Evolutionary conservation across 2,888 invertebrate species (phyloP).

Genomic region (Cyclophora punctaria): DNA sequence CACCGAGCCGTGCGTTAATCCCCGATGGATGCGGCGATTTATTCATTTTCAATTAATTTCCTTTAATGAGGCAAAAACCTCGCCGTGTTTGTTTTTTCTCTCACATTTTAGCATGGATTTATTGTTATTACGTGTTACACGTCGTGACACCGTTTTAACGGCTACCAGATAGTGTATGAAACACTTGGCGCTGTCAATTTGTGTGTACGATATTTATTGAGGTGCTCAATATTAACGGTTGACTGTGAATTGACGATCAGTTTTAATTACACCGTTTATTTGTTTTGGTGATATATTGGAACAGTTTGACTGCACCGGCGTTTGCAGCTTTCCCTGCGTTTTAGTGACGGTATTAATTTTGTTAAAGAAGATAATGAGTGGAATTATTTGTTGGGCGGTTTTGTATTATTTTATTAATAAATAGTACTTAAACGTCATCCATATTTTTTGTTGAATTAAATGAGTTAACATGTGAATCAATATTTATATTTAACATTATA

Average conservation of each 20-base stretch:
- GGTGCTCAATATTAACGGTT: too few species aligned
- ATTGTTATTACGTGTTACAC: background rate
- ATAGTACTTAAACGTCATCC: too few species aligned
- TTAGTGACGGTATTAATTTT: constrained; percentile 9
- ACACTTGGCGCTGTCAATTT: too few species aligned
- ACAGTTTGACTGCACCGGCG: background rate
- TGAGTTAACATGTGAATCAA: too few species aligned
- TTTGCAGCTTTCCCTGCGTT: constrained; percentile 6
- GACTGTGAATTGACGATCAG: too few species aligned
- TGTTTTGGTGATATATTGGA: too few species aligned
- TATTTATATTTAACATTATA: too few species aligned
- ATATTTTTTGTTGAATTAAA: too few species aligned
- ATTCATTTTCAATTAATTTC: constrained; percentile 28
- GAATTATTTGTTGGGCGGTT: background rate
- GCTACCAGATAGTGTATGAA: constrained; percentile 2
- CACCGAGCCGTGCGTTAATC: constrained; percentile 15
- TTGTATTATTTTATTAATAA: background rate
- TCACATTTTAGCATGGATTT: background rate
- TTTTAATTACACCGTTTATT: too few species aligned
- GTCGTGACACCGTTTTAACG: constrained; percentile 1
- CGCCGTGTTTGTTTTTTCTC: background rate
- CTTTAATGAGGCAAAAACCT: constrained; percentile 21
- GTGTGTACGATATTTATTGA: too few species aligned
- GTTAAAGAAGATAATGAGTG: constrained; percentile 3
- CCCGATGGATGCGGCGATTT: constrained; percentile 29